These are phyloP conservation scores for human (Homo sapiens) DNA, from an alignment of 2,113 vertebrate species.

Conservation along the genomic window GRCh38 chr3:28855001-28855500, in stretches of 20 bases:
- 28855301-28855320: not conserved
- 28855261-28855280: not conserved
- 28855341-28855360: not conserved
- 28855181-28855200: not conserved
- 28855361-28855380: not conserved
- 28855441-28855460: not conserved
- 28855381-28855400: not conserved
- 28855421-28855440: not conserved
- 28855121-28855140: not conserved
- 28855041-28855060: not conserved
- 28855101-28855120: not conserved
- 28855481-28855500: not conserved
- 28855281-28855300: not conserved
- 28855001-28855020: not conserved
- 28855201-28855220: not conserved
- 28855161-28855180: not conserved
- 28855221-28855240: not conserved
- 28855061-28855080: not conserved
- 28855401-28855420: accelerated
- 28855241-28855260: not conserved
- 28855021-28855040: not conserved
- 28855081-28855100: not conserved
- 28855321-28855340: not conserved
- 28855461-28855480: not conserved
- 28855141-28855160: not conserved